phyloP scores from a whole-genome alignment of 2,888 invertebrate genomes.

The Sepiola atlantica region DNA sequence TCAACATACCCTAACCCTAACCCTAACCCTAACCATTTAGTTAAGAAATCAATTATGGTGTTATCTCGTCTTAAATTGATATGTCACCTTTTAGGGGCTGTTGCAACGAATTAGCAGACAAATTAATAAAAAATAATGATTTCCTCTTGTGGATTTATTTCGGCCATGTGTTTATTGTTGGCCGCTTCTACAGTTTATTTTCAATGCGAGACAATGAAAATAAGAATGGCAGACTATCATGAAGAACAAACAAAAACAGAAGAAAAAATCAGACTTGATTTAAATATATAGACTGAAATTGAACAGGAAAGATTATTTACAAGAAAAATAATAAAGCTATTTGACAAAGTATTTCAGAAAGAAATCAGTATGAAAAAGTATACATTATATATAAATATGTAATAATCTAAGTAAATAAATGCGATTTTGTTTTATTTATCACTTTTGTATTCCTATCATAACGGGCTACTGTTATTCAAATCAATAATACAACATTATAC shows the following conservation, averaged over 20 bases:
- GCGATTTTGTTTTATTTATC: too few relatives aligned
- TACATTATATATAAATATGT: too few relatives aligned
- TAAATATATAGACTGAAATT: not conserved
- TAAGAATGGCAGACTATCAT: not conserved
- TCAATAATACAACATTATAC: too few relatives aligned
- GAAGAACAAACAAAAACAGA: not conserved
- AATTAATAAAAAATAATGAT: constrained; percentile 6
- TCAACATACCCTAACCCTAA: not conserved
- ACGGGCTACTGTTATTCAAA: too few relatives aligned
- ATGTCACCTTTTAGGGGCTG: not conserved
- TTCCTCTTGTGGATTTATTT: not conserved
- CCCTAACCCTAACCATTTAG: too few relatives aligned
- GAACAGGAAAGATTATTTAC: not conserved
- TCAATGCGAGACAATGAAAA: not conserved
- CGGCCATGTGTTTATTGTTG: not conserved
- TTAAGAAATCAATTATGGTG: not conserved
- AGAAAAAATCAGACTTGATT: not conserved
- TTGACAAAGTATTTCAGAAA: too few relatives aligned
- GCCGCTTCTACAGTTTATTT: not conserved
- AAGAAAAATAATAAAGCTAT: not conserved
- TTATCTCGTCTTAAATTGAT: not conserved
- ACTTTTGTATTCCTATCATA: too few relatives aligned
- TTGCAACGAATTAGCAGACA: not conserved
- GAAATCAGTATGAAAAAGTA: too few relatives aligned
- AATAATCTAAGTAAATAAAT: too few relatives aligned